Conservation (phyloP, 2,888 invertebrate genomes). For the Blastobasis lacticolella region DNA sequence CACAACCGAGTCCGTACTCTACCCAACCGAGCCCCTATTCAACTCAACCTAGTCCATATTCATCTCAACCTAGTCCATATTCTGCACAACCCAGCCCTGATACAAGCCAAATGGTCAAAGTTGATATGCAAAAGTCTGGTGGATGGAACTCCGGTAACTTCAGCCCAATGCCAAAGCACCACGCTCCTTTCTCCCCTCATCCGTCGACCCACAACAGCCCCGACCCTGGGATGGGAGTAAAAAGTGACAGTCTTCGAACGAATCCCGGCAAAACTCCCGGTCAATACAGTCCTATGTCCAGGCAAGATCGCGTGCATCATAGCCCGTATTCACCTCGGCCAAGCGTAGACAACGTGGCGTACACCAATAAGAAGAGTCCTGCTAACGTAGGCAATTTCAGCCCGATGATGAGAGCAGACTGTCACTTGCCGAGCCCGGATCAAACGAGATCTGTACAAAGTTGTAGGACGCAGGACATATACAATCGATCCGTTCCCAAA, state of each 20-base stretch:
- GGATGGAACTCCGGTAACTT: conserved; percentile 65
- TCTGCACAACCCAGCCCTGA: conserved; percentile 66
- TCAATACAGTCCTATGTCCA: conserved; percentile 63
- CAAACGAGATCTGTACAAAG: conserved; percentile 29
- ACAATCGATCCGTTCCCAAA: conserved; percentile 40
- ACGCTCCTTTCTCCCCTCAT: conserved; percentile 61
- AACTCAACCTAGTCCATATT: conserved; percentile 62
- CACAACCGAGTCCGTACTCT: conserved; percentile 66
- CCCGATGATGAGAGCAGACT: conserved; percentile 58
- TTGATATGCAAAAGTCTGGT: conserved; percentile 51
- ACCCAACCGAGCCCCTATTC: conserved; percentile 64
- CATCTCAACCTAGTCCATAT: conserved; percentile 65
- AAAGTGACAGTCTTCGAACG: conserved; percentile 41
- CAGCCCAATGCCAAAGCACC: conserved; percentile 66
- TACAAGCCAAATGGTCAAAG: conserved; percentile 62
- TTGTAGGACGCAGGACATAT: conserved; percentile 41
- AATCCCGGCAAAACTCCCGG: conserved; percentile 55
- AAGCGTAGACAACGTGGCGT: conserved; percentile 46
- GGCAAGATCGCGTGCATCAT: conserved; percentile 55
- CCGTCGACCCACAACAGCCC: conserved; percentile 63
- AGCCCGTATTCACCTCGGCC: conserved; percentile 63
- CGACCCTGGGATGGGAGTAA: conserved; percentile 51
- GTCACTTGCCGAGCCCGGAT: conserved; percentile 57
- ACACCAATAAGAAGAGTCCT: conserved; percentile 56
- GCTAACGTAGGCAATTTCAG: conserved; percentile 54